phyloP scores from a whole-genome alignment of 2,113 vertebrate species.

The Gymnarchus niloticus region DNA sequence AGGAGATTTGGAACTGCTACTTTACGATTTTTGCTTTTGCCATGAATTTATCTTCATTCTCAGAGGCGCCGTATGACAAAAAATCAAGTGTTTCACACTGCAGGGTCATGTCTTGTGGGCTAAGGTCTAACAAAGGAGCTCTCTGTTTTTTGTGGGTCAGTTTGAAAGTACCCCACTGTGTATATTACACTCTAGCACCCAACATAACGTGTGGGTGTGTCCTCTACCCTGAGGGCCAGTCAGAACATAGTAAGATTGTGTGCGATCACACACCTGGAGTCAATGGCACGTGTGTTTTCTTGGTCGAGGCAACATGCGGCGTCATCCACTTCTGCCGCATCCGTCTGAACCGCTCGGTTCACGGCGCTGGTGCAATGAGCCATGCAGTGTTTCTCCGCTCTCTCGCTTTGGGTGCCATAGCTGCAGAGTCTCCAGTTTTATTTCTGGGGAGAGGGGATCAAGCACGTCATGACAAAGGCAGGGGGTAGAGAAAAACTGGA shows the following conservation, averaged over 20 bases:
- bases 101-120: not conserved
- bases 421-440: not conserved
- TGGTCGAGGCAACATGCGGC: not conserved
- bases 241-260: too few relatives aligned
- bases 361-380: not conserved
- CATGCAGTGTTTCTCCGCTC: not conserved
- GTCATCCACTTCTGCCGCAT: not conserved
- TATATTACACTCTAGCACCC: not conserved
- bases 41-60: not conserved
- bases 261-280: not conserved
- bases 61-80: not conserved
- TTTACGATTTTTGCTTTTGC: not conserved
- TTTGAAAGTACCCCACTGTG: not conserved
- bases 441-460: not conserved
- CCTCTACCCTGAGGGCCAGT: too few relatives aligned
- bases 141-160: not conserved
- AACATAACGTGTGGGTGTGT: not conserved
- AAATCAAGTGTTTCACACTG: not conserved
- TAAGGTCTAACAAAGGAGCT: not conserved
- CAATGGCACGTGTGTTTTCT: not conserved
- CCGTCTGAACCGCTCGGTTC: too few relatives aligned
- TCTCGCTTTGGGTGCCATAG: not conserved
- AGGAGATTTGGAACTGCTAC: not conserved
- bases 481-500: not conserved
- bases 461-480: not conserved